phyloP scores from a whole-genome alignment of 1,140 invertebrate genomes.

The Phymorhynchus buccinoides region DNA sequence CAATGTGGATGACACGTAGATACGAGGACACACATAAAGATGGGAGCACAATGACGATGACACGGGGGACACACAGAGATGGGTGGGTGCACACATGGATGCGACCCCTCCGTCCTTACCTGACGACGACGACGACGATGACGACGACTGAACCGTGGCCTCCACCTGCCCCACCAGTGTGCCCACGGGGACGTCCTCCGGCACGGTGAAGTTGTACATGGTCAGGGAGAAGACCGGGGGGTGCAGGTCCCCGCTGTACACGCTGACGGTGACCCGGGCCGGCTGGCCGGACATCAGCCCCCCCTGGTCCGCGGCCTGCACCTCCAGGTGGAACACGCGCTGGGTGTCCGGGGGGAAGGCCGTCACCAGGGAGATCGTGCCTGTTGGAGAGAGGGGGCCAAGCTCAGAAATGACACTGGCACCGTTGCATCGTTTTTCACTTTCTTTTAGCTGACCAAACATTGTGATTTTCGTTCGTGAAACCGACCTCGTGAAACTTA shows the following conservation, averaged over 20 bases:
- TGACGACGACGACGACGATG: constrained; percentile 22
- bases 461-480: too few relatives aligned
- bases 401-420: too few relatives aligned
- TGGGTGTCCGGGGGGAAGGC: constrained; percentile 65
- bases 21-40: too few relatives aligned
- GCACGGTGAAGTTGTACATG: constrained; percentile 63
- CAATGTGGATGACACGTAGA: too few relatives aligned
- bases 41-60: too few relatives aligned
- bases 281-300: constrained; percentile 79
- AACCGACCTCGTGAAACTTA: too few relatives aligned
- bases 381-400: constrained; percentile 50
- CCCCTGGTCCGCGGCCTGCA: constrained; percentile 91
- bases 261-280: constrained; percentile 61
- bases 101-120: constrained; percentile 46
- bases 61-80: too few relatives aligned
- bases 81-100: too few relatives aligned
- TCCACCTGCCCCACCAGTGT: constrained; percentile 57
- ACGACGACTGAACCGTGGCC: constrained; percentile 48
- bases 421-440: too few relatives aligned
- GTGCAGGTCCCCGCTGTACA: constrained; percentile 56
- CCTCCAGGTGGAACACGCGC: constrained; percentile 81
- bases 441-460: too few relatives aligned
- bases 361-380: constrained; percentile 73
- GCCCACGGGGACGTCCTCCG: constrained; percentile 48
- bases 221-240: constrained; percentile 60